Evolutionary conservation across 1,140 invertebrate genomes (phyloP), one percentile per base, ranked within the genome.

Genomic region (Drosophila nigrodunni): DNA sequence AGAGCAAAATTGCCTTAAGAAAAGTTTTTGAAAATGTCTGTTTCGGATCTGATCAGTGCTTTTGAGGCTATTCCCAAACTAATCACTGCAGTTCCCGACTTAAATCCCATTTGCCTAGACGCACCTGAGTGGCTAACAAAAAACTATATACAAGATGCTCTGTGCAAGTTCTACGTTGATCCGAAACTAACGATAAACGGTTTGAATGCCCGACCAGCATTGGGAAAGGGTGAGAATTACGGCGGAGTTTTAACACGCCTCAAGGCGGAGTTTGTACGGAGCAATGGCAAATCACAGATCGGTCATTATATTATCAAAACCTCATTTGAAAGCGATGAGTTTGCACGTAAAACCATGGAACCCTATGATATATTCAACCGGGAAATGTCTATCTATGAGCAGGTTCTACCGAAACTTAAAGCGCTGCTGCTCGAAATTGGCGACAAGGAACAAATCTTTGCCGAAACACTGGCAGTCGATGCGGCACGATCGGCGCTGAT

Each of bases 311-410:
- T 92, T 7, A 65, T 92, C 0, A 92, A 92, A 62, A 88, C 89
- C 18, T 83, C 91, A 0, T 91, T 86, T 25, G 88, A 92, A 34
- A 73, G 72, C 13, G 82, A 92, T 65, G 91, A 92, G 18, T 90
- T 92, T 39, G 54, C 77, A 1, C 64, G 73, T 7, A 77, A 78
- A 35, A 25, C 61, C 0, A 91, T 92, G 88, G 77, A 79, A 37
- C 82, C 85, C 0, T 92, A 91, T n/a, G 86, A 92, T 59, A 91
- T 92, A 18, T 92, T 91, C 64, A 92, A 90, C 64, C 80, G 92
- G 0, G 92, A 92, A 62, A 91, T 92, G 70, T 57, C 67, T 0
- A 77, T 92, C n/a, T 92, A 92, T 25, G 79, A 92, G 57, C 67
- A 82, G n/a, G 70, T 92, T 5, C 68, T 92, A 49, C 92, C 92